Percentiles rank a stretch among this genome's conserved stretches.
Conservation (phyloP, 2,888 invertebrate species). For the Galeopsomyia nigrocyanea region DNA sequence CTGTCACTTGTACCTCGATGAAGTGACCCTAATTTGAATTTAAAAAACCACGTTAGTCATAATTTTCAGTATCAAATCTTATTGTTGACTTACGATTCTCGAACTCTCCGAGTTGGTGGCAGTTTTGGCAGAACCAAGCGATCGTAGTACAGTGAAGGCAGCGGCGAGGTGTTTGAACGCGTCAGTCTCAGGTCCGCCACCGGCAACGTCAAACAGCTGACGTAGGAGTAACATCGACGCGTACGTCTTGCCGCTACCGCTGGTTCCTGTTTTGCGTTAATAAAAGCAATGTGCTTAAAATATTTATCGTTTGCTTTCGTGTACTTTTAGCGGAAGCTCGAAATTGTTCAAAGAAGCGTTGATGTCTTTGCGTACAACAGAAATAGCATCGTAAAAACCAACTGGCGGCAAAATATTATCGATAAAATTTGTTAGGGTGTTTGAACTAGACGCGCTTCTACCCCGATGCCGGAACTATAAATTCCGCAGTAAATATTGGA, state of each 20-base stretch:
- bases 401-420: too few species aligned
- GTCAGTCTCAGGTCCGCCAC: constrained; percentile 95
- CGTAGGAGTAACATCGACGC: constrained; percentile 91
- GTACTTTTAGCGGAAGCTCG: background rate
- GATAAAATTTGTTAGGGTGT: too few species aligned
- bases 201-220: constrained; percentile 93
- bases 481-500: too few species aligned
- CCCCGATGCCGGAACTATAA: too few species aligned
- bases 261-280: constrained; percentile 75
- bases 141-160: constrained; percentile 93
- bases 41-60: background rate
- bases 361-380: too few species aligned
- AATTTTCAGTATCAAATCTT: background rate
- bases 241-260: constrained; percentile 95
- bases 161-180: constrained; percentile 96
- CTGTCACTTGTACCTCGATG: constrained; percentile 95
- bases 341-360: too few species aligned
- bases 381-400: background rate
- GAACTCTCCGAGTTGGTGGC: constrained; percentile 92
- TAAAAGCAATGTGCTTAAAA: background rate
- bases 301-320: background rate
- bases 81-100: constrained; percentile 78
- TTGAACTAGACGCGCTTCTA: too few species aligned
- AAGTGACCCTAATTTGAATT: constrained; percentile 85
- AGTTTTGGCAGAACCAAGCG: constrained; percentile 92